Conservation (phyloP, 2,888 invertebrate genomes). For the Tetragonula carbonaria region DNA sequence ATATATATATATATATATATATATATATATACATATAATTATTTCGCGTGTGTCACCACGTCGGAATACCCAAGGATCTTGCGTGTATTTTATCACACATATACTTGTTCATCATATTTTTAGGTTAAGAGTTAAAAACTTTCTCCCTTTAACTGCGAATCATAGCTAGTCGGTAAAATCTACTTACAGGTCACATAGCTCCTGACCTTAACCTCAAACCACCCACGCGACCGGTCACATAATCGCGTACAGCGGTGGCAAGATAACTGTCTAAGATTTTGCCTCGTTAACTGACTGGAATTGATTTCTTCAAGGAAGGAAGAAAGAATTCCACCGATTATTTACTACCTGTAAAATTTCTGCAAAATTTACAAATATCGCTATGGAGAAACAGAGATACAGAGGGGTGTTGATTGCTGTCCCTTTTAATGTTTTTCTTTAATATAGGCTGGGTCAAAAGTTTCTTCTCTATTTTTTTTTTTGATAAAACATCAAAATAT, state of each 20-base stretch:
- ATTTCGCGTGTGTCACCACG: neutral
- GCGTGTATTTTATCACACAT: neutral
- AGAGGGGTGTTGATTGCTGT: neutral
- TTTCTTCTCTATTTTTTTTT: too few relatives aligned
- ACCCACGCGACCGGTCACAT: neutral
- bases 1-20: too few relatives aligned
- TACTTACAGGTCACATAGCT: neutral
- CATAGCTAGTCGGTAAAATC: neutral
- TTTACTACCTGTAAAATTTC: too few relatives aligned
- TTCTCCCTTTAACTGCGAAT: neutral
- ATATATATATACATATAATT: too few relatives aligned
- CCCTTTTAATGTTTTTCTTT: too few relatives aligned
- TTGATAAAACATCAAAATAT: too few relatives aligned
- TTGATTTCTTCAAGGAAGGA: too few relatives aligned
- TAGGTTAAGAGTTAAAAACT: neutral
- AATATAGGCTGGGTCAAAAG: too few relatives aligned
- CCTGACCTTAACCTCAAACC: neutral
- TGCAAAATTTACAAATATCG: neutral
- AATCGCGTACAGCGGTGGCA: neutral
- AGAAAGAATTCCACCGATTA: too few relatives aligned
- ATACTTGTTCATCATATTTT: too few relatives aligned
- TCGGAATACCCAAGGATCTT: neutral
- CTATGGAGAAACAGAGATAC: neutral
- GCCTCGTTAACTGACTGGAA: neutral
- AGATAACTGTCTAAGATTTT: neutral